Percentiles rank a stretch among this genome's conserved stretches.
These are phyloP conservation scores for Strix occidentalis DNA, from an alignment of 2,797 vertebrate genomes.

Conservation along the genomic window DNA sequence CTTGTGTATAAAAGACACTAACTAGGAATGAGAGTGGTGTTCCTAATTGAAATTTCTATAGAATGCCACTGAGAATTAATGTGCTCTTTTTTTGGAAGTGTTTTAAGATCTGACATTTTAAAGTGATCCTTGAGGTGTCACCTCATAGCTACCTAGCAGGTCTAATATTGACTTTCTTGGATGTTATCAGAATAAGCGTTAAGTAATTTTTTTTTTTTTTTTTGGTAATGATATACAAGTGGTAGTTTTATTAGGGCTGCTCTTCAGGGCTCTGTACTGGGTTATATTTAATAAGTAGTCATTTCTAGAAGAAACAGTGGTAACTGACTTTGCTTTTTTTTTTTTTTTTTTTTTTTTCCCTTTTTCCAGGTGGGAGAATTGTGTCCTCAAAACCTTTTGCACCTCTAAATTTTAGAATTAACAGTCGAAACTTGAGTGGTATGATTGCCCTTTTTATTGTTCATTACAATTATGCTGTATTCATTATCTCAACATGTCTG, in stretches of 20 bases:
- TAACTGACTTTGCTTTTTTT: not conserved
- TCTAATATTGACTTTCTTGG: not conserved
- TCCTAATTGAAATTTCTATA: not conserved
- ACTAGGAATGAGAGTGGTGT: not conserved
- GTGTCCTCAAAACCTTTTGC: conserved; percentile 99
- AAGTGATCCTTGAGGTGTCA: not conserved
- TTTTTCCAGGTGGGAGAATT: conserved; percentile 91
- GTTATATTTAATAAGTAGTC: not conserved
- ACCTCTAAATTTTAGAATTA: conserved; percentile 99
- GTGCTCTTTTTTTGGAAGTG: not conserved
- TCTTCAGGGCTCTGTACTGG: not conserved
- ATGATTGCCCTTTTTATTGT: conserved; percentile 54
- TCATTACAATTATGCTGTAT: not conserved
- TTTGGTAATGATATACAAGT: not conserved
- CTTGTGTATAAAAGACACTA: not conserved
- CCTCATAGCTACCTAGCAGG: not conserved
- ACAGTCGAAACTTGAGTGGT: conserved; percentile 99
- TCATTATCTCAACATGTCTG: not conserved
- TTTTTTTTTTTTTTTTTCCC: too few species aligned
- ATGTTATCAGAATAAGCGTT: not conserved
- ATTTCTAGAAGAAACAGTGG: not conserved
- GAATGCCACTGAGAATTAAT: not conserved
- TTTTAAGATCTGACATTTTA: not conserved
- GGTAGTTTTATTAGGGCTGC: not conserved
- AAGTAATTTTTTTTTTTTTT: not conserved